Evolutionary conservation across 2,797 vertebrate species (phyloP).

Genomic region (Myotis pilosus): DNA sequence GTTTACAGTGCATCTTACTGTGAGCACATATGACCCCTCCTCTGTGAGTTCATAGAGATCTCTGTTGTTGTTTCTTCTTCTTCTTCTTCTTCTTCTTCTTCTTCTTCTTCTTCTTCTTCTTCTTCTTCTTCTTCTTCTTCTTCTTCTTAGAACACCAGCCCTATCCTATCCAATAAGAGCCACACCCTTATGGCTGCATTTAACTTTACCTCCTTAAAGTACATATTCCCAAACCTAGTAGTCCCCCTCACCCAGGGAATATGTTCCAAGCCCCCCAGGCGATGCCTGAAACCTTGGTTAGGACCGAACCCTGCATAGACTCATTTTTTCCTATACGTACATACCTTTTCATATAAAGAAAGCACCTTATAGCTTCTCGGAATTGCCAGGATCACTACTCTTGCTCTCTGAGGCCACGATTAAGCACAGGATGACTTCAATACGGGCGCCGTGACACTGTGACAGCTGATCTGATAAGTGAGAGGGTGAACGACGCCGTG

Average conservation of each 20-base stretch:
- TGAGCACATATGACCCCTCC: neutral
- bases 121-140: no score
- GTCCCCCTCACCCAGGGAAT: neutral
- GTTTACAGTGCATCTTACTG: accelerated
- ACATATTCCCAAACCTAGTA: neutral
- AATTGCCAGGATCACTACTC: neutral
- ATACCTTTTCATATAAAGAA: neutral
- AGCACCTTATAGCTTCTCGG: neutral
- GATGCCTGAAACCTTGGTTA: neutral
- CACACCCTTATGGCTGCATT: neutral
- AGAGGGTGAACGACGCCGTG: neutral
- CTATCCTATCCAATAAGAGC: neutral
- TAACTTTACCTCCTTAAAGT: neutral
- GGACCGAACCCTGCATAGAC: neutral
- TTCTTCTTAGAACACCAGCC: neutral
- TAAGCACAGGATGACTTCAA: neutral
- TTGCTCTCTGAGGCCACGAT: no score
- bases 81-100: no score
- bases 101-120: no score
- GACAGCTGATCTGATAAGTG: neutral
- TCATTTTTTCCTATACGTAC: neutral
- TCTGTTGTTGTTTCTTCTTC: accelerated
- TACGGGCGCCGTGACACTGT: neutral
- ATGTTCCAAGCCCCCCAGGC: neutral
- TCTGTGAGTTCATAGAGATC: accelerated